phyloP scores from a whole-genome alignment of 2,888 invertebrate species.

The Drosophila imparisetae region DNA sequence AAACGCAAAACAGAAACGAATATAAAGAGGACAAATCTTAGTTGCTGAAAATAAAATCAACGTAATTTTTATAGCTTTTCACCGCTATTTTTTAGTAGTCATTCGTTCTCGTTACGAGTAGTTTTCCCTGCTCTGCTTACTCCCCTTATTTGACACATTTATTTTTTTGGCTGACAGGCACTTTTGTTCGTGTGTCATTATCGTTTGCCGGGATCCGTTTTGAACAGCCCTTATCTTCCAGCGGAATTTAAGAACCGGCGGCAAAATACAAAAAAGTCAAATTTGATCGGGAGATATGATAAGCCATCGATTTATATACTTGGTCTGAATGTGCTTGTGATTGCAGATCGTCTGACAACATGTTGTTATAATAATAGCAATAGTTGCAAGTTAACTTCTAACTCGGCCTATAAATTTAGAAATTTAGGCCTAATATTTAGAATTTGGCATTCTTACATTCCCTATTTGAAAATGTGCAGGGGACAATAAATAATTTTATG shows the following conservation, averaged over 20 bases:
- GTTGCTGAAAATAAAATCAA: conserved; percentile 77
- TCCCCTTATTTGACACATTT: conserved; percentile 69
- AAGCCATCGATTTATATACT: conserved; percentile 5
- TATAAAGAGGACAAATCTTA: conserved; percentile 58
- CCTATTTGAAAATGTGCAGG: not conserved
- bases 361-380: not conserved
- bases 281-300: conserved; percentile 40
- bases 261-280: conserved; percentile 30
- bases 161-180: conserved; percentile 65
- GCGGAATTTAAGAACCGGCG: conserved; percentile 65
- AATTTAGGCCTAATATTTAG: no score
- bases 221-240: conserved; percentile 10
- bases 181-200: conserved; percentile 75
- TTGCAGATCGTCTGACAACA: not conserved
- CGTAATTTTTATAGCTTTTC: conserved; percentile 75
- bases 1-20: conserved; percentile 13
- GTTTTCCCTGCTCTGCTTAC: conserved; percentile 42
- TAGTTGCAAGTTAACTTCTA: not conserved
- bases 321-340: not conserved
- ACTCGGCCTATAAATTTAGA: not conserved
- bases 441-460: no score
- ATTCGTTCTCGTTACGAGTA: conserved; percentile 30
- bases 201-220: conserved; percentile 55
- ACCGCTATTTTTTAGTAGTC: conserved; percentile 55
- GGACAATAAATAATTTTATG: not conserved